Evolutionary conservation across 1,140 invertebrate genomes (phyloP), one percentile per base, ranked within the genome.

Genomic region (Drosophila sp.): DNA sequence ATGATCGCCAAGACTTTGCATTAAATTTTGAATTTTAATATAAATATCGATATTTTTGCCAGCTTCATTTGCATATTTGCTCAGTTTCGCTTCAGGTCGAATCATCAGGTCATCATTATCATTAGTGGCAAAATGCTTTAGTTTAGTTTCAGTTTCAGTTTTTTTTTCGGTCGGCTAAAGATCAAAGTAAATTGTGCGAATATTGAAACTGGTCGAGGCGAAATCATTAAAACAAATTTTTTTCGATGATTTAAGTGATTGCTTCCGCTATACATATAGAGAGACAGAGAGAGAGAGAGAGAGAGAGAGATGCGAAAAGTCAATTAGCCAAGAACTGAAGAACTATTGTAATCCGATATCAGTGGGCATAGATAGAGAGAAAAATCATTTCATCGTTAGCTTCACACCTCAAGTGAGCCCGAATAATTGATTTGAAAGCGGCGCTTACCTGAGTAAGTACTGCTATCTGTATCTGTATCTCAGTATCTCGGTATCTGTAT

Each of bases 381-480:
- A 54, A 50, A 74, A 76, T 84, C 64, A 84, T 76, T 72, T 70
- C 62, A 66, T 84, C 80, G 76, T 69, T 76, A 79, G 80, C 27
- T 83, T 84, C 77, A 84, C 80, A 84, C 80, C 80, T 84, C 76
- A 69, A 84, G 62, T 70, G 80, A 73, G 72, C 72, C 63, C 65
- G 69, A 54, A 80, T 84, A 85, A 84, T 85, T 84, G 80, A 84
- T 80, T 85, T 84, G 47, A 33, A 41, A 63, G 60, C 79, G 62
- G 62, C 74, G 60, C 74, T 64, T 81, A 82, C 79, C 79, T 81
- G 73, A 64, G 11, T 10, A 33, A 66, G 38, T 62, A 25, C 8
- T 27, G 54, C 29, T 47, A 27, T 25, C 32, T 47, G 44, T 58
- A 58, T 6, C 40, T 40, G 32, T 63, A 56, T 62, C 41, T 55